Conservation (phyloP, 2,113 vertebrate species). For the Xyrauchen texanus region DNA sequence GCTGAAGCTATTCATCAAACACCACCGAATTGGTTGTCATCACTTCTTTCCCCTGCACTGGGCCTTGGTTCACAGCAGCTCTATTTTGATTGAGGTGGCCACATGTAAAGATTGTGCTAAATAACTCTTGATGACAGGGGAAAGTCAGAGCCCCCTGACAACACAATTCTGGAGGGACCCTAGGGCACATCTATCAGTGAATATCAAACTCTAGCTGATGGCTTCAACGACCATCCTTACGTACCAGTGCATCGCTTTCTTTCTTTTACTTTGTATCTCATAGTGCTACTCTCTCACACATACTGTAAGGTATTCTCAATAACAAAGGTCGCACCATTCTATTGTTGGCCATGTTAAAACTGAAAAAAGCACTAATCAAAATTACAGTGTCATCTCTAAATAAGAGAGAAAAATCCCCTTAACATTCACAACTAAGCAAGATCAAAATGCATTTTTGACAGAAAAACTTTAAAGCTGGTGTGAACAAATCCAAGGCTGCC, state of each 20-base stretch:
- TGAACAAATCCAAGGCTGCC: background rate
- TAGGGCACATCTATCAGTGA: slow-evolving; percentile 38
- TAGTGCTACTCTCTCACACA: no score
- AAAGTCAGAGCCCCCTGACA: slow-evolving; percentile 28
- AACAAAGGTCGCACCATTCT: no score
- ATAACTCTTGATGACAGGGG: slow-evolving; percentile 57
- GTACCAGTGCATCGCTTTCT: no score
- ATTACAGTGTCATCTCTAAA: no score
- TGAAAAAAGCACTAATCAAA: no score
- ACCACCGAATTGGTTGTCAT: slow-evolving; percentile 29
- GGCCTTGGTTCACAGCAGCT: slow-evolving; percentile 34
- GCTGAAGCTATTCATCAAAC: slow-evolving; percentile 45
- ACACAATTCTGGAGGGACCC: slow-evolving; percentile 31
- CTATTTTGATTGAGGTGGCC: slow-evolving; percentile 48
- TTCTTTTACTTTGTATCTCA: no score
- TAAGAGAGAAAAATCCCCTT: no score
- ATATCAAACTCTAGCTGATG: slow-evolving; percentile 22
- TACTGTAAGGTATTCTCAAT: no score
- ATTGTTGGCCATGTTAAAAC: no score
- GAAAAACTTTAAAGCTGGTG: no score
- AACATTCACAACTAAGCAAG: no score
- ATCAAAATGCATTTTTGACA: no score
- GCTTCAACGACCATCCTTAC: slow-evolving; percentile 27
- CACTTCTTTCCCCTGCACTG: slow-evolving; percentile 35
- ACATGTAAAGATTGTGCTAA: slow-evolving; percentile 19